A percentile compares a stretch with the other conserved stretches of the same genome.
phyloP scores from a whole-genome alignment of 2,888 invertebrate species.

The Cantharis rustica region DNA sequence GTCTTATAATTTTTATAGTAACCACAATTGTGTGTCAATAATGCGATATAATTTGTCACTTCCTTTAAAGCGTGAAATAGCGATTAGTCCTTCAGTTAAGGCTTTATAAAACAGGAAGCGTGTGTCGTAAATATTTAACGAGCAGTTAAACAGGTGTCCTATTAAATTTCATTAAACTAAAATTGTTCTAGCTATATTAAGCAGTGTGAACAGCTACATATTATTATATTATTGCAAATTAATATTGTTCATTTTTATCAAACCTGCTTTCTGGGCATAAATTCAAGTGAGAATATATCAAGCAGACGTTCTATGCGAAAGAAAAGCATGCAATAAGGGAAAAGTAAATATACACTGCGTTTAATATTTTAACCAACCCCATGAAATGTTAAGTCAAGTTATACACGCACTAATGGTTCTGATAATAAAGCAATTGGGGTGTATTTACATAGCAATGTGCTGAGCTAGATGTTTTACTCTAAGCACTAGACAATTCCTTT shows the following conservation, averaged over 20 bases:
- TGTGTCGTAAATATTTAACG: constrained; percentile 8
- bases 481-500: constrained; percentile 4
- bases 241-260: background rate
- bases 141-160: constrained; percentile 6
- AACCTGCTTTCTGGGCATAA: background rate
- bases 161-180: constrained; percentile 11
- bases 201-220: background rate
- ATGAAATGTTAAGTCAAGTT: constrained; percentile 44
- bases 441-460: constrained; percentile 32
- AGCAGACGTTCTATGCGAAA: background rate
- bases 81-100: constrained; percentile 5
- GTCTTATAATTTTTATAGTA: background rate
- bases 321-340: constrained; percentile 3
- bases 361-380: constrained; percentile 38
- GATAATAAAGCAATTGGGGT: constrained; percentile 47
- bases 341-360: constrained; percentile 4
- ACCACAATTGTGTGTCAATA: constrained; percentile 6
- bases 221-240: background rate
- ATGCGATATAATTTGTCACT: constrained; percentile 10
- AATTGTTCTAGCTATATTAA: background rate
- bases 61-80: constrained; percentile 11
- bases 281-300: background rate
- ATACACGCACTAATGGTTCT: constrained; percentile 46
- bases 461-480: constrained; percentile 8
- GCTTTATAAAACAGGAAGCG: constrained; percentile 8